These are phyloP conservation scores for Entelurus aequoreus DNA, from an alignment of 2,113 vertebrate species.

Conservation along the genomic window DNA sequence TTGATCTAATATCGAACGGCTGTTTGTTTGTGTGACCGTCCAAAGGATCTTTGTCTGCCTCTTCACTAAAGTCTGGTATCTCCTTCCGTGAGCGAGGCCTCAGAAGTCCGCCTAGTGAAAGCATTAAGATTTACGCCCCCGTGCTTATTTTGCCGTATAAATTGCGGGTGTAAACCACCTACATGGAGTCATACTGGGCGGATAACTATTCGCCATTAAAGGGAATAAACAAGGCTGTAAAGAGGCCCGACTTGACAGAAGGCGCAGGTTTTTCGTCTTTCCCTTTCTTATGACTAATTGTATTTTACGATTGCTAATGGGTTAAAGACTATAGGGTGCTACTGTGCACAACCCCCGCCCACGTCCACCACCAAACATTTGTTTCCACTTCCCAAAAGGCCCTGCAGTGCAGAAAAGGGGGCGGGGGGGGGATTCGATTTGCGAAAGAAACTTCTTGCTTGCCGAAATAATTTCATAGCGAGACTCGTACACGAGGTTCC, in stretches of 20 bases:
- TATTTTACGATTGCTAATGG: constrained; percentile 88
- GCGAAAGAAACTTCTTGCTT: constrained; percentile 72
- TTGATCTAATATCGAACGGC: constrained; percentile 8
- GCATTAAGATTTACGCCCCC: constrained; percentile 75
- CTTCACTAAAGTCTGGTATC: neutral
- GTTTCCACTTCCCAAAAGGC: constrained; percentile 74
- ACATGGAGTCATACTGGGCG: constrained; percentile 61
- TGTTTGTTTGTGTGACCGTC: constrained; percentile 33
- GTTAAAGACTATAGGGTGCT: constrained; percentile 73
- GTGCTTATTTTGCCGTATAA: constrained; percentile 46
- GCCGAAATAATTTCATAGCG: constrained; percentile 74
- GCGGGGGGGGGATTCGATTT: constrained; percentile 55
- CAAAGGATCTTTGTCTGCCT: constrained; percentile 6
- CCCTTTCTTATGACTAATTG: constrained; percentile 79
- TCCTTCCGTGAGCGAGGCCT: constrained; percentile 32
- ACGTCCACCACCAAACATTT: constrained; percentile 68
- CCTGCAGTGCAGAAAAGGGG: constrained; percentile 56
- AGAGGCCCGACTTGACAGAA: constrained; percentile 74
- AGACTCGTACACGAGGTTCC: constrained; percentile 56
- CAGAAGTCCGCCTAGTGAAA: constrained; percentile 34
- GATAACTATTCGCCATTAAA: constrained; percentile 76
- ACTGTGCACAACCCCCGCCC: constrained; percentile 76
- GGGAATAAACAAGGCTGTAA: constrained; percentile 78
- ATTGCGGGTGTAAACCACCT: constrained; percentile 67
- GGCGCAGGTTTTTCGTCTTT: constrained; percentile 65